phyloP scores from a whole-genome alignment of 2,797 vertebrate species.

The Pyrocephalus nanus region DNA sequence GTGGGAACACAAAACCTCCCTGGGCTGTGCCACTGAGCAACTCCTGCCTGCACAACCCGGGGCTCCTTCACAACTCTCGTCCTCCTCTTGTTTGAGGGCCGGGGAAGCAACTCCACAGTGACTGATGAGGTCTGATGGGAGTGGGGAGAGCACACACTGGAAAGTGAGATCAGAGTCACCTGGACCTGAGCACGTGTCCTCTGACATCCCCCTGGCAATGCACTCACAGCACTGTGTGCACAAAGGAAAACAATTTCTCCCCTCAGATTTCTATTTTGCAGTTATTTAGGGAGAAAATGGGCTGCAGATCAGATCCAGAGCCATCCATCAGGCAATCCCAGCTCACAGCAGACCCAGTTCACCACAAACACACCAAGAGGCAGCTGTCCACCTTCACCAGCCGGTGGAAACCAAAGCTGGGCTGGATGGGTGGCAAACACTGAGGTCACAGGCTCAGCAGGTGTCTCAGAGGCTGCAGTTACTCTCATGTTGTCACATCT shows the following conservation, averaged over 20 bases:
- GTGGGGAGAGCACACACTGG: fast-evolving
- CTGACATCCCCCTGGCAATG: fast-evolving
- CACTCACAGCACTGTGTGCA: background rate
- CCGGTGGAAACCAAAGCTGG: background rate
- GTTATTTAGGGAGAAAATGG: background rate
- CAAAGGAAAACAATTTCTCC: fast-evolving
- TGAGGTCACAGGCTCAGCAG: background rate
- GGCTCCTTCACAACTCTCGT: background rate
- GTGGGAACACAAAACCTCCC: background rate
- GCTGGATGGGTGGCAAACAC: background rate
- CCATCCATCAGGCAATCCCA: background rate
- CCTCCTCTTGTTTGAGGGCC: background rate
- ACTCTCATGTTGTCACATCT: background rate
- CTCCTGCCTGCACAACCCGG: background rate
- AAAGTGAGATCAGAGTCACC: background rate
- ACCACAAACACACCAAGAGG: background rate
- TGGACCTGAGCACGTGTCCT: fast-evolving
- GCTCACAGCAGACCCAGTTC: background rate
- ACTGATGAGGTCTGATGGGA: fast-evolving
- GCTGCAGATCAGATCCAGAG: background rate
- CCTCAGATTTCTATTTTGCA: background rate
- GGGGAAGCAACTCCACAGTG: background rate
- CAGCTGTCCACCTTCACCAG: background rate
- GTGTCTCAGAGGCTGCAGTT: background rate
- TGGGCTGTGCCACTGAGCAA: background rate